phyloP scores from a whole-genome alignment of 2,797 vertebrate species.

The Parotocinclus haroldoi region DNA sequence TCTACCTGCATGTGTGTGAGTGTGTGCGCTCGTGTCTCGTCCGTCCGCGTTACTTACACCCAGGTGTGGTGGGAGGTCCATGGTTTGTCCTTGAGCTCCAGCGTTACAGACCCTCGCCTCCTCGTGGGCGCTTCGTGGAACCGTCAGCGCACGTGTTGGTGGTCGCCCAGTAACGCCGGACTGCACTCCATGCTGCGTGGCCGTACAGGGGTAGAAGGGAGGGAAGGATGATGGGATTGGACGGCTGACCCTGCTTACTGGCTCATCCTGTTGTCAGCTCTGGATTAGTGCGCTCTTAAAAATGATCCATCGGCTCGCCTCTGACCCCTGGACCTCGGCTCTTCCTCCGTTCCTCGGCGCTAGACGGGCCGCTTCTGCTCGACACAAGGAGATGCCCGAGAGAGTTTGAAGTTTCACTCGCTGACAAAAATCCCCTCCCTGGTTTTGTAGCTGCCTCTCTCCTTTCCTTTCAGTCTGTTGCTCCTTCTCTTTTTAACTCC shows the following conservation, averaged over 20 bases:
- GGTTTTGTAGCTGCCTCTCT: conserved; percentile 70
- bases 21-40: conserved; percentile 11
- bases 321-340: conserved; percentile 20
- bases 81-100: conserved; percentile 81
- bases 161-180: conserved; percentile 15
- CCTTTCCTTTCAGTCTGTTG: conserved; percentile 48
- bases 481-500: conserved; percentile 53
- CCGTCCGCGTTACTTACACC: conserved; percentile 69
- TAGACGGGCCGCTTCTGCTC: not conserved
- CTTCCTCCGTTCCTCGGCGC: conserved; percentile 39
- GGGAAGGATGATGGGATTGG: conserved; percentile 10
- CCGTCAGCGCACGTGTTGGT: conserved; percentile 36
- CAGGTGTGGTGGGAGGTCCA: conserved; percentile 77
- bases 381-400: not conserved
- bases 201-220: not conserved
- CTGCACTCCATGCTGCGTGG: conserved; percentile 49
- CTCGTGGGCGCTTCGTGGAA: conserved; percentile 17
- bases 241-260: conserved; percentile 41
- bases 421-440: conserved; percentile 52
- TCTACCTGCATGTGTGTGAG: not conserved
- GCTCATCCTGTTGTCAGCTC: conserved; percentile 72
- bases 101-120: conserved; percentile 75
- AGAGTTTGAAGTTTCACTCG: conserved; percentile 34
- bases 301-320: conserved; percentile 59
- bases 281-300: conserved; percentile 64